Percentiles rank a stretch among this genome's conserved stretches.
phyloP scores from a whole-genome alignment of 2,113 vertebrate species.

The Picathartes gymnocephalus region DNA sequence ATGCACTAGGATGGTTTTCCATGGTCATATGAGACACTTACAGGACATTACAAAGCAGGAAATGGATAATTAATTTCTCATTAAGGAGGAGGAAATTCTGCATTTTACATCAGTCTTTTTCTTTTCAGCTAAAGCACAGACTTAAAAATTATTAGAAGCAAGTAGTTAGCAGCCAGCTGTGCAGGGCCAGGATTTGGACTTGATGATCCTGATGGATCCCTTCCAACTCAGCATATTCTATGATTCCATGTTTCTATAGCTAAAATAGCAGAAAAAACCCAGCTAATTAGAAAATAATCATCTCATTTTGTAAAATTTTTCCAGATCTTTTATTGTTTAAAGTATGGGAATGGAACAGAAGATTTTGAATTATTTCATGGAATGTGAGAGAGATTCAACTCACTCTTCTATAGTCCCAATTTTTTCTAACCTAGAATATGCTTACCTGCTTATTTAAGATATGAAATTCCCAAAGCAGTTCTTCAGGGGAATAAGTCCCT shows the following conservation, averaged over 20 bases:
- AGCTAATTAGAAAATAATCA: not conserved
- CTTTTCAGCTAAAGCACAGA: not conserved
- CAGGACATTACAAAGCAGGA: not conserved
- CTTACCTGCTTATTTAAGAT: not conserved
- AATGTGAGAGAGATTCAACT: not conserved
- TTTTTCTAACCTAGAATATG: not conserved
- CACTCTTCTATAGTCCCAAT: rapidly evolving
- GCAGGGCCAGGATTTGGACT: not conserved
- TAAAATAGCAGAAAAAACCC: not conserved
- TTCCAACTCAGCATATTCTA: not conserved
- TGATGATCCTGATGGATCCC: not conserved
- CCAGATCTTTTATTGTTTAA: not conserved
- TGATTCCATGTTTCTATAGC: not conserved
- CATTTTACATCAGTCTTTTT: not conserved
- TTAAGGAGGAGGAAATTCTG: not conserved
- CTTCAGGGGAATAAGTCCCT: not conserved
- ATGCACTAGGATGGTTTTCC: not conserved
- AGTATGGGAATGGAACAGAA: not conserved
- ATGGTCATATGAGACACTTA: not conserved
- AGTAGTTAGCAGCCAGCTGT: not conserved
- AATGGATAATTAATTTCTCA: not conserved
- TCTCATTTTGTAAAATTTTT: not conserved
- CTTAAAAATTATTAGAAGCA: not conserved
- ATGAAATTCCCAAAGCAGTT: not conserved
- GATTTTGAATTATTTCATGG: not conserved